Conservation (phyloP, 2,113 vertebrate genomes). For the Lota lota region DNA sequence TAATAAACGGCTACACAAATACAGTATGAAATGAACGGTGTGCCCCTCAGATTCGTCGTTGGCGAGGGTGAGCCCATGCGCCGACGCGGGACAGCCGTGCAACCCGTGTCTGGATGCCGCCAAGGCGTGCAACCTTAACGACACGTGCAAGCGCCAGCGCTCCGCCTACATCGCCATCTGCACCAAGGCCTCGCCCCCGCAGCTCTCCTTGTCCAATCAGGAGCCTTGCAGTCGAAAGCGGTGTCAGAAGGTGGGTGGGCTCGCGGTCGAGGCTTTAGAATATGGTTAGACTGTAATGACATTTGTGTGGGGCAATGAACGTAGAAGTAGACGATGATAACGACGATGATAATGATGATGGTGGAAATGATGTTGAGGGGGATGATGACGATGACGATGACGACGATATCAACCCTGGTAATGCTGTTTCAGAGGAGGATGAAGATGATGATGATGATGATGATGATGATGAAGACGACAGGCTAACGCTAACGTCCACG, state of each 20-base stretch:
- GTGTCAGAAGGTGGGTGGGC: constrained; percentile 81
- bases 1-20: too few species aligned
- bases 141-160: constrained; percentile 88
- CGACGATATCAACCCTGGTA: not conserved
- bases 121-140: constrained; percentile 94
- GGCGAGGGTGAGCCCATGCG: constrained; percentile 83
- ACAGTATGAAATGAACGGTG: not conserved
- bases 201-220: constrained; percentile 51
- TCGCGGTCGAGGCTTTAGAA: too few species aligned
- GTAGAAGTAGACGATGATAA: too few species aligned
- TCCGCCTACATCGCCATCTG: constrained; percentile 89
- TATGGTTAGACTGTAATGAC: too few species aligned
- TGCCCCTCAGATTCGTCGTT: constrained; percentile 67
- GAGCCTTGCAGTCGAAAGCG: constrained; percentile 86
- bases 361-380: too few species aligned
- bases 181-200: constrained; percentile 72
- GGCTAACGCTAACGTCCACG: not conserved
- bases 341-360: too few species aligned
- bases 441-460: not conserved
- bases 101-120: constrained; percentile 91
- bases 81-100: constrained; percentile 87
- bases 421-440: not conserved
- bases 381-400: not conserved
- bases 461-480: not conserved
- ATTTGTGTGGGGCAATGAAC: too few species aligned